Evolutionary conservation across 2,113 vertebrate species (phyloP).

Genomic region (Poeciliopsis occidentalis): DNA sequence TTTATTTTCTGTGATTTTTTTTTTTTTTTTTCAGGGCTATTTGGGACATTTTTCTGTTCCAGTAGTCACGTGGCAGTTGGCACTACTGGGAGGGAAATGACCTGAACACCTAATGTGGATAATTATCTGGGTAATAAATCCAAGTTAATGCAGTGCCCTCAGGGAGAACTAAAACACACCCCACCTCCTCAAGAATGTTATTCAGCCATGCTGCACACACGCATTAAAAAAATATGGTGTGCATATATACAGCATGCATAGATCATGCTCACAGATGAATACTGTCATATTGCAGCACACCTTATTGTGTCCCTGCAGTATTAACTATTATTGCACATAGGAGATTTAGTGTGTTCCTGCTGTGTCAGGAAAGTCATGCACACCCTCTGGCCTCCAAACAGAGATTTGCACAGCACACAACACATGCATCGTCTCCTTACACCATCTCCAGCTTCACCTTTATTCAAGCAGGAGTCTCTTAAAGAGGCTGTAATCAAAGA

Average conservation of each 20-base stretch:
- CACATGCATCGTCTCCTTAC: no score
- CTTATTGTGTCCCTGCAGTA: constrained; percentile 62
- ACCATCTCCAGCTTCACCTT: no score
- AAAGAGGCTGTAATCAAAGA: no score
- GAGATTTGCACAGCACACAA: neutral
- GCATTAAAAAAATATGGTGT: neutral
- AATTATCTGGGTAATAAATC: neutral
- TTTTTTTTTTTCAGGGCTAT: neutral
- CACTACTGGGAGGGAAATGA: neutral
- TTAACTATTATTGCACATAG: constrained; percentile 70
- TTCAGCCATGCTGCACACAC: neutral
- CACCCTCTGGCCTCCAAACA: constrained; percentile 28
- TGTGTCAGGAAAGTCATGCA: constrained; percentile 64
- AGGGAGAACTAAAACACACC: neutral
- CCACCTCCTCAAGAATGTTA: constrained; percentile 19
- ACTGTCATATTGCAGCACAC: constrained; percentile 41
- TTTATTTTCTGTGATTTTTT: neutral
- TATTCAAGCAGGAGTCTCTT: no score
- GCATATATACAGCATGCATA: constrained; percentile 8
- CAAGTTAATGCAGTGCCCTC: neutral
- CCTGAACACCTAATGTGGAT: neutral
- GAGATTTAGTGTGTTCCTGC: constrained; percentile 70
- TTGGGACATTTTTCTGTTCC: neutral
- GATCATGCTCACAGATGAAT: constrained; percentile 18
- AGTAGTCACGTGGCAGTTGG: neutral